phyloP scores from a whole-genome alignment of 2,888 invertebrate species.

The Macrosiphum euphorbiae region DNA sequence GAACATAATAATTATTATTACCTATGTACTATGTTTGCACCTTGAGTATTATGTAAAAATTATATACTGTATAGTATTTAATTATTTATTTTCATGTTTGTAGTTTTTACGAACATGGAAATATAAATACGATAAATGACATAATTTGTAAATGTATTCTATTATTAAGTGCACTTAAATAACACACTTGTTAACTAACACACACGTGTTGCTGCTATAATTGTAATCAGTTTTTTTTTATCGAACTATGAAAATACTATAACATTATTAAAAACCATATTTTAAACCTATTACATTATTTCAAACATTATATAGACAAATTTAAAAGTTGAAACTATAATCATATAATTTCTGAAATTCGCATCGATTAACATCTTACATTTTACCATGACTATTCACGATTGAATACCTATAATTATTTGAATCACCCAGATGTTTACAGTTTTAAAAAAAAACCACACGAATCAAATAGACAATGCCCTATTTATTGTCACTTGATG shows the following conservation, averaged over 20 bases:
- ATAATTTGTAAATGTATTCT: neutral
- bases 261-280: too few species aligned
- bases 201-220: neutral
- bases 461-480: neutral
- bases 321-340: too few species aligned
- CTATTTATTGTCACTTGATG: neutral
- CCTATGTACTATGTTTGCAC: neutral
- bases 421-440: neutral
- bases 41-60: too few species aligned
- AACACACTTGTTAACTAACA: neutral
- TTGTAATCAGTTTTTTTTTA: neutral
- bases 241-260: neutral
- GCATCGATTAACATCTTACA: neutral
- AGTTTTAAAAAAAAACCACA: neutral
- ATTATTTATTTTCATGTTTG: too few species aligned
- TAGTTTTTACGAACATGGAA: too few species aligned
- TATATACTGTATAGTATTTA: too few species aligned
- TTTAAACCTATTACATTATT: neutral
- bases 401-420: neutral
- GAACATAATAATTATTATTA: neutral
- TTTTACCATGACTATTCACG: neutral
- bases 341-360: neutral
- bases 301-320: neutral
- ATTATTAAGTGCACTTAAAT: neutral
- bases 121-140: too few species aligned